These are phyloP conservation scores for Galbula dea DNA, from an alignment of 2,113 vertebrate genomes.

Conservation along the genomic window DNA sequence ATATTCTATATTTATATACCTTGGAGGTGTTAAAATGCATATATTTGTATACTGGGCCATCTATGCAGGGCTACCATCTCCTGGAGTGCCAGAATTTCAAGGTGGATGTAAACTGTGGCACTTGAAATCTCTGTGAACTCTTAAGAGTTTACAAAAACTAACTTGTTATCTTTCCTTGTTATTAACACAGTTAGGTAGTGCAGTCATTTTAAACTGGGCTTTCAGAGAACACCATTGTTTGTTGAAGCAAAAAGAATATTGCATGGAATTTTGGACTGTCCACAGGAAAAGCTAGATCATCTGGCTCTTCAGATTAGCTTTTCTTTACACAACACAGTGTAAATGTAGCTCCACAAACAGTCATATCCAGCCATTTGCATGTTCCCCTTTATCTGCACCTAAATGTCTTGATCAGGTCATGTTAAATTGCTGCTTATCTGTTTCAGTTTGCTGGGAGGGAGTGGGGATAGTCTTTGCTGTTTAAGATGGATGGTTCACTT, in stretches of 20 bases:
- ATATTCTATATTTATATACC: not conserved
- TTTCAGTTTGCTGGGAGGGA: not conserved
- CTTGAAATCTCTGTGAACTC: not conserved
- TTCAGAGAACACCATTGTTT: not conserved
- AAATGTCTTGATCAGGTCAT: not conserved
- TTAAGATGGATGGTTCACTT: slow-evolving; percentile 44
- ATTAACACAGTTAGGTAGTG: not conserved
- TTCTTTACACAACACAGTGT: not conserved
- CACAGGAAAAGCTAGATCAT: not conserved
- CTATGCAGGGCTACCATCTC: too few relatives aligned
- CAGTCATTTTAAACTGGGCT: not conserved
- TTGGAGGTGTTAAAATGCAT: not conserved
- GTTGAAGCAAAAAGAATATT: not conserved
- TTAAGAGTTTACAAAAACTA: not conserved
- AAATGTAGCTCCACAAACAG: not conserved
- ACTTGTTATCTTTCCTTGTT: not conserved
- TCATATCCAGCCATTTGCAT: not conserved
- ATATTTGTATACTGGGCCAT: accelerated
- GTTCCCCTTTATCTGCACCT: not conserved
- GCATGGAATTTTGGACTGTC: not conserved
- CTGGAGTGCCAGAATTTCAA: not conserved
- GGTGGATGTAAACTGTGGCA: not conserved
- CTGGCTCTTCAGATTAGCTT: not conserved
- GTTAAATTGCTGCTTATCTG: not conserved
- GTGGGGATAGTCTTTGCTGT: not conserved